A percentile compares a stretch with the other conserved stretches of the same genome.
phyloP scores from a whole-genome alignment of 2,113 vertebrate species.

The Pteruthius melanotis region DNA sequence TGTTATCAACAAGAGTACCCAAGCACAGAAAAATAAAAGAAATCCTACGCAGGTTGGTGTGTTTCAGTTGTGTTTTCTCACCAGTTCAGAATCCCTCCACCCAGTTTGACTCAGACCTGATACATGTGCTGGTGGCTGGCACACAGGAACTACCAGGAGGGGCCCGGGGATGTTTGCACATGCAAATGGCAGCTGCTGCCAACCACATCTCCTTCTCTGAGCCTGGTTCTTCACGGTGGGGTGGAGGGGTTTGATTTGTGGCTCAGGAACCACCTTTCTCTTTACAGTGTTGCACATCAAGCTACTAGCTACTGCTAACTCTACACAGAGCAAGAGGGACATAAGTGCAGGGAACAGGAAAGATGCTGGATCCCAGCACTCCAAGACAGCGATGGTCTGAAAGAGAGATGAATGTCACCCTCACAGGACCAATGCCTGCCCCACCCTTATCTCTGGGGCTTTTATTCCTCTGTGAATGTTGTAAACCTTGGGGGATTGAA shows the following conservation, averaged over 20 bases:
- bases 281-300: not conserved
- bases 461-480: not conserved
- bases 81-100: not conserved
- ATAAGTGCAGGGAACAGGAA: rapidly evolving
- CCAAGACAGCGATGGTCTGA: not conserved
- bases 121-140: rapidly evolving
- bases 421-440: not conserved
- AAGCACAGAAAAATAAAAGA: not conserved
- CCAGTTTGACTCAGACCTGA: not conserved
- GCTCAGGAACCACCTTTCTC: not conserved
- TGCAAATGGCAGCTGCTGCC: not conserved
- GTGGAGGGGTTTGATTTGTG: not conserved
- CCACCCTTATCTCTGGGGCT: not conserved
- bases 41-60: not conserved
- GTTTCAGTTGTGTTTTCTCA: not conserved
- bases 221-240: not conserved
- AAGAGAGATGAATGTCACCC: not conserved
- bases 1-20: not conserved
- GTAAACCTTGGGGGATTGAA: not conserved
- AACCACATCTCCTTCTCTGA: not conserved
- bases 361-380: not conserved
- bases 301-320: not conserved
- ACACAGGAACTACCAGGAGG: not conserved
- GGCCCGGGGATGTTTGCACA: rapidly evolving
- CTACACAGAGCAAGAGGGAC: not conserved